Evolutionary conservation across 2,888 invertebrate species (phyloP).

Genomic region (Epinotia nisella): DNA sequence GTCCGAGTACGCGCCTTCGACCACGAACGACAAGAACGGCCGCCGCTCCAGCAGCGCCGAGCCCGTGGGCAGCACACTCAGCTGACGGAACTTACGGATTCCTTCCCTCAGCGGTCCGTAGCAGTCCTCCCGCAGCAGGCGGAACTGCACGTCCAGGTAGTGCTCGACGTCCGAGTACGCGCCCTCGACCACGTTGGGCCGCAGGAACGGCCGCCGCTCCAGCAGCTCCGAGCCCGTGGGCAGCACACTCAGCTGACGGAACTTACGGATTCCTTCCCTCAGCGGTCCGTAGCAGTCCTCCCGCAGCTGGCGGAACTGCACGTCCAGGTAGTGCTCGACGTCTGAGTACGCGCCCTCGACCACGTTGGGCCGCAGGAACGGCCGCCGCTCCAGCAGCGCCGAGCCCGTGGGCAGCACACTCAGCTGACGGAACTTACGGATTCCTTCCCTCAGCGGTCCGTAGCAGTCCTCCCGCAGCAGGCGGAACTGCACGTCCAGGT

Average conservation of each 20-base stretch:
- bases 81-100: no score
- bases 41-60: slow-evolving; percentile 60
- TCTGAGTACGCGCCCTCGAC: slow-evolving; percentile 85
- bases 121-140: slow-evolving; percentile 92
- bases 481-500: slow-evolving; percentile 91
- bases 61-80: no score
- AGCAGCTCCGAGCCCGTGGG: slow-evolving; percentile 60
- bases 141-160: slow-evolving; percentile 91
- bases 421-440: slow-evolving; percentile 25
- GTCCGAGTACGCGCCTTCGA: slow-evolving; percentile 85
- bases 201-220: slow-evolving; percentile 50
- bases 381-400: slow-evolving; percentile 60
- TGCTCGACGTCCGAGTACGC: slow-evolving; percentile 87
- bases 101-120: slow-evolving; percentile 89
- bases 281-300: slow-evolving; percentile 92
- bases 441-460: slow-evolving; percentile 83
- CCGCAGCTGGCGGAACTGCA: slow-evolving; percentile 89
- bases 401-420: slow-evolving; percentile 57
- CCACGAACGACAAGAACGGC: slow-evolving; percentile 74
- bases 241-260: no score
- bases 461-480: slow-evolving; percentile 92
- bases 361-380: slow-evolving; percentile 81
- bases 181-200: slow-evolving; percentile 83
- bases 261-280: slow-evolving; percentile 85
- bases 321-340: slow-evolving; percentile 87